Evolutionary conservation across 2,888 invertebrate species (phyloP).

Genomic region (Himalopsyche anomala): DNA sequence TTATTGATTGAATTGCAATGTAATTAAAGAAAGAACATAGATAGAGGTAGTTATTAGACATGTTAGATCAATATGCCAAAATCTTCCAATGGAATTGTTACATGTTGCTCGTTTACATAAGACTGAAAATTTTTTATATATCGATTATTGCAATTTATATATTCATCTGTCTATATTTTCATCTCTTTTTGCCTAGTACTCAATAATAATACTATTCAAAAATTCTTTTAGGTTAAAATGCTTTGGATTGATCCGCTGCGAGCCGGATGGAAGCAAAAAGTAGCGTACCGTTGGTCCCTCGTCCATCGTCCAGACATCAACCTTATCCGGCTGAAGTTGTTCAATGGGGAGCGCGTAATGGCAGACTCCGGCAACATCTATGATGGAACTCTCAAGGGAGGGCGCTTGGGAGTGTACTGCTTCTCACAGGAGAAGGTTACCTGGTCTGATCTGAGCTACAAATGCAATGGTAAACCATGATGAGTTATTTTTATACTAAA

Average conservation of each 20-base stretch:
- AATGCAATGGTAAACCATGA: slow-evolving; percentile 83
- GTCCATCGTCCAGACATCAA: slow-evolving; percentile 94
- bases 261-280: slow-evolving; percentile 94
- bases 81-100: too few relatives aligned
- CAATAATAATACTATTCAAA: not conserved
- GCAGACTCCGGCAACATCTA: slow-evolving; percentile 96
- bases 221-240: slow-evolving; percentile 79
- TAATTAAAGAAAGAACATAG: too few relatives aligned
- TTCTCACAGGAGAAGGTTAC: slow-evolving; percentile 98
- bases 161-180: too few relatives aligned
- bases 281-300: slow-evolving; percentile 95
- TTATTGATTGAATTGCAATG: too few relatives aligned
- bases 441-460: slow-evolving; percentile 96
- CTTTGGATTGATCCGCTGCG: slow-evolving; percentile 96
- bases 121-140: not conserved
- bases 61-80: too few relatives aligned
- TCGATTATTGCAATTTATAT: too few relatives aligned
- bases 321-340: slow-evolving; percentile 91
- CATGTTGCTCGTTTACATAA: too few relatives aligned
- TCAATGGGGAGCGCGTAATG: slow-evolving; percentile 89
- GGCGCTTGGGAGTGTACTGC: slow-evolving; percentile 95
- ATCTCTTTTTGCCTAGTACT: not conserved
- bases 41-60: too few relatives aligned
- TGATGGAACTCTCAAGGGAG: slow-evolving; percentile 94
- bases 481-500: too few relatives aligned